phyloP scores from a whole-genome alignment of 2,113 vertebrate species.

The Smithornis capensis region DNA sequence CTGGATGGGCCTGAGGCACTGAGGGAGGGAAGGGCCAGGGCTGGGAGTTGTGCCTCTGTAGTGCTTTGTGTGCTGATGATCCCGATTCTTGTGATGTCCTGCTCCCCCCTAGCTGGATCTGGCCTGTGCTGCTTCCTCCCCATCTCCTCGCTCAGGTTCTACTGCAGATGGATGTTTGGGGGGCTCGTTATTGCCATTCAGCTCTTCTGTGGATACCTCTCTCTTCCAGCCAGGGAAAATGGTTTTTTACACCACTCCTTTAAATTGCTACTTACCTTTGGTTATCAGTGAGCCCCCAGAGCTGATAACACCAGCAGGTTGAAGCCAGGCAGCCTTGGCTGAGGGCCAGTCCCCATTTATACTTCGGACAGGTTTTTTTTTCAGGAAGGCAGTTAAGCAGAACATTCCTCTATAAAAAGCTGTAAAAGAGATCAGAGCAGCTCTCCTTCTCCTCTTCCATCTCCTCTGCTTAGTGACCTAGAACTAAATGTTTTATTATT shows the following conservation, averaged over 20 bases:
- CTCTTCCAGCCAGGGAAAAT: background rate
- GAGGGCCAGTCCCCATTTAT: slow-evolving; percentile 13
- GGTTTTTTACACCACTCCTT: background rate
- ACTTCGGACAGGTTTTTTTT: background rate
- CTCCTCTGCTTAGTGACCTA: slow-evolving; percentile 65
- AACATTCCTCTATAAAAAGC: slow-evolving; percentile 59
- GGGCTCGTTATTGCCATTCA: background rate
- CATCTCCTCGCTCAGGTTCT: background rate
- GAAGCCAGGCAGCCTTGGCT: background rate
- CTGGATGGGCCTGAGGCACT: rapidly evolving
- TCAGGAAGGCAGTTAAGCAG: slow-evolving; percentile 28
- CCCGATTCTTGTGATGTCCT: rapidly evolving
- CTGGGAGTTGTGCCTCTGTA: rapidly evolving
- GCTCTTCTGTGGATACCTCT: background rate
- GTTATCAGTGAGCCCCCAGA: background rate
- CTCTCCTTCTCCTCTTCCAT: slow-evolving; percentile 29
- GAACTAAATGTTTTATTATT: slow-evolving; percentile 63
- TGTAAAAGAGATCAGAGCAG: slow-evolving; percentile 33
- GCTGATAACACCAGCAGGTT: background rate
- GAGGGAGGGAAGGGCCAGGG: background rate
- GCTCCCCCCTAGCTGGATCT: background rate
- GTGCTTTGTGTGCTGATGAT: background rate
- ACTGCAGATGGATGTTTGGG: background rate
- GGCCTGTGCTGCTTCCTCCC: background rate
- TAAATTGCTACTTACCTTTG: background rate